Evolutionary conservation across 2,113 vertebrate species (phyloP).

Genomic region (Pholis gunnellus): DNA sequence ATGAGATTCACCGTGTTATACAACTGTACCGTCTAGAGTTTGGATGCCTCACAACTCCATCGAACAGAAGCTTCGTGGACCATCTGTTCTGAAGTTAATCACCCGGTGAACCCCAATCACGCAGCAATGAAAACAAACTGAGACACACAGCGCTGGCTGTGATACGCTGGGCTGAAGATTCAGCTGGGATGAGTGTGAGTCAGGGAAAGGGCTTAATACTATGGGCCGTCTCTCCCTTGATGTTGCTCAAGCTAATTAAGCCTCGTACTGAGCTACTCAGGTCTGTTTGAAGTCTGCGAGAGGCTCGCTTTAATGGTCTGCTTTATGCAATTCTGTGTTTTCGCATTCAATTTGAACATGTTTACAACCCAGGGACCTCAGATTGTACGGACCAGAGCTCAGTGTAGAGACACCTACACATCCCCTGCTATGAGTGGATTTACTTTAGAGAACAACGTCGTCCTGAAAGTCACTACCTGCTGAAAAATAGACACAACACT

Average conservation of each 20-base stretch:
- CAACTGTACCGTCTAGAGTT: slow-evolving; percentile 1
- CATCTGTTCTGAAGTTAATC: slow-evolving; percentile 25
- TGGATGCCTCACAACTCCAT: slow-evolving; percentile 14
- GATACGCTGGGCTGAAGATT: slow-evolving; percentile 52
- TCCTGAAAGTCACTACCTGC: neutral
- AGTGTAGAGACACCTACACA: slow-evolving; percentile 5
- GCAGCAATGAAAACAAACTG: neutral
- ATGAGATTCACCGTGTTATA: slow-evolving; percentile 27
- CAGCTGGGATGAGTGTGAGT: slow-evolving; percentile 68
- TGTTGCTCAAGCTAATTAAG: slow-evolving; percentile 75
- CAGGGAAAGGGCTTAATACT: slow-evolving; percentile 67
- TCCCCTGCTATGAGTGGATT: neutral
- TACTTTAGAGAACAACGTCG: neutral
- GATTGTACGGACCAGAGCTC: slow-evolving; percentile 28
- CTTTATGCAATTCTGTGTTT: slow-evolving; percentile 44
- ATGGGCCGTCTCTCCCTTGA: slow-evolving; percentile 68
- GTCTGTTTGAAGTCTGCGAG: slow-evolving; percentile 68
- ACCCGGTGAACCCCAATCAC: neutral
- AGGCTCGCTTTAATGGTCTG: slow-evolving; percentile 47
- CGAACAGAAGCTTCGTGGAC: neutral
- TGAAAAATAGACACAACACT: neutral
- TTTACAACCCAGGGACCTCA: slow-evolving; percentile 44
- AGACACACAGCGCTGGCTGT: neutral
- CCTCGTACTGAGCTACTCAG: slow-evolving; percentile 50
- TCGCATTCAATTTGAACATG: slow-evolving; percentile 56